Conservation (phyloP, 2,888 invertebrate genomes). For the Acutogordius australiensis region DNA sequence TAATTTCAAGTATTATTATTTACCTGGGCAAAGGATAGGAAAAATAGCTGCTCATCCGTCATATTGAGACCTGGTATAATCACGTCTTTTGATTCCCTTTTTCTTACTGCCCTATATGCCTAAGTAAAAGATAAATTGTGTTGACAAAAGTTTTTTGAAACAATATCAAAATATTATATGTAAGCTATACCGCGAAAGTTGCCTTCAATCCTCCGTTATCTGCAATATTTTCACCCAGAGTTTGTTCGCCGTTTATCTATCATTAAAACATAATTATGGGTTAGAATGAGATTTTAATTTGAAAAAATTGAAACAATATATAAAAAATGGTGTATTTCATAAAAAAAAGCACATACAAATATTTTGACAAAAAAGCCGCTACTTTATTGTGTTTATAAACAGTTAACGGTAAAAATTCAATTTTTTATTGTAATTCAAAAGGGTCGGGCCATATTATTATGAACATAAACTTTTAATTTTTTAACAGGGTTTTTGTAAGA, state of each 20-base stretch:
- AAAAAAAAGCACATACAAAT: too few species aligned
- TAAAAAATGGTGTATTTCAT: too few species aligned
- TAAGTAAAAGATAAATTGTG: neutral
- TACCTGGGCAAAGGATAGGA: slow-evolving; percentile 22
- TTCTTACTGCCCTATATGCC: neutral
- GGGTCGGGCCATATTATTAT: too few species aligned
- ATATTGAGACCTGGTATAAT: slow-evolving; percentile 21
- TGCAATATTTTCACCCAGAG: slow-evolving; percentile 23
- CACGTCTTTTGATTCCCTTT: neutral
- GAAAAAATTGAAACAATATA: too few species aligned
- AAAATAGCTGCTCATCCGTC: slow-evolving; percentile 21
- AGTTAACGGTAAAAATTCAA: too few species aligned
- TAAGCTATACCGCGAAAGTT: slow-evolving; percentile 16
- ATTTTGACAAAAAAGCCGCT: too few species aligned
- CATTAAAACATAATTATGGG: neutral
- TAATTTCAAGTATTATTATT: too few species aligned
- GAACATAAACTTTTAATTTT: too few species aligned
- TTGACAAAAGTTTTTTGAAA: neutral
- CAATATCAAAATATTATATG: neutral
- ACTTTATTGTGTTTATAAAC: too few species aligned
- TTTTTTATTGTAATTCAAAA: too few species aligned
- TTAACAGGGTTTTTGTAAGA: too few species aligned
- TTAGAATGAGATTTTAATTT: too few species aligned
- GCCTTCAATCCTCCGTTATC: slow-evolving; percentile 22
- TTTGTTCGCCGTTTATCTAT: slow-evolving; percentile 14